Conservation (phyloP, 2,113 vertebrate species). For the Hyperoodon ampullatus region DNA sequence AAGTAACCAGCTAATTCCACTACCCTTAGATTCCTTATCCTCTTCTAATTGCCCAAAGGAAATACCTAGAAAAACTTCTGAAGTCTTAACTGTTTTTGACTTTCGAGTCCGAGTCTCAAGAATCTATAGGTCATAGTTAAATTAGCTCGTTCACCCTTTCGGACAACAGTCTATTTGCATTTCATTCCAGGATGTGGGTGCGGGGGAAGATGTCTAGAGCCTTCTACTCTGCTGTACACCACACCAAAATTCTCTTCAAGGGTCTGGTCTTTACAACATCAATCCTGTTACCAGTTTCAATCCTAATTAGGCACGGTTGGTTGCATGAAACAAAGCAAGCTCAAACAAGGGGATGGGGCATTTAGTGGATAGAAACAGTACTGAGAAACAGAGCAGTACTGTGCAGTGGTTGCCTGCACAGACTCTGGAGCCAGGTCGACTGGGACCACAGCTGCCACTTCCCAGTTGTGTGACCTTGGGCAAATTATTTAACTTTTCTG, state of each 20-base stretch:
- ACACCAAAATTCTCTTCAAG: neutral
- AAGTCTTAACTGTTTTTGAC: neutral
- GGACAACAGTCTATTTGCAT: conserved; percentile 24
- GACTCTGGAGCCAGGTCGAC: neutral
- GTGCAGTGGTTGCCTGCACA: neutral
- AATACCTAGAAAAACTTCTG: neutral
- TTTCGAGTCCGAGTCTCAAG: neutral
- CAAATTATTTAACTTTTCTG: neutral
- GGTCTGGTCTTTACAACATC: neutral
- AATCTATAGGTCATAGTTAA: neutral
- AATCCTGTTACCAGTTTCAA: neutral
- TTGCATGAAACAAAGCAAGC: neutral
- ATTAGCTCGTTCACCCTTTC: neutral
- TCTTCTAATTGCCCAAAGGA: neutral
- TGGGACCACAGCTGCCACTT: neutral
- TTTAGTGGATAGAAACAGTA: neutral
- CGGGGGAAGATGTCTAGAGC: neutral
- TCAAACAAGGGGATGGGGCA: neutral
- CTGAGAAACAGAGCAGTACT: neutral
- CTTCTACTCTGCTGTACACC: neutral
- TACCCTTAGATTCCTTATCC: neutral
- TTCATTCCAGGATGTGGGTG: neutral
- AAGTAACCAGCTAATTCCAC: neutral
- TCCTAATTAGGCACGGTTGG: neutral
- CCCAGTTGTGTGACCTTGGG: neutral